These are phyloP conservation scores for Molorchus minor DNA, from an alignment of 2,888 invertebrate species.

Conservation along the genomic window DNA sequence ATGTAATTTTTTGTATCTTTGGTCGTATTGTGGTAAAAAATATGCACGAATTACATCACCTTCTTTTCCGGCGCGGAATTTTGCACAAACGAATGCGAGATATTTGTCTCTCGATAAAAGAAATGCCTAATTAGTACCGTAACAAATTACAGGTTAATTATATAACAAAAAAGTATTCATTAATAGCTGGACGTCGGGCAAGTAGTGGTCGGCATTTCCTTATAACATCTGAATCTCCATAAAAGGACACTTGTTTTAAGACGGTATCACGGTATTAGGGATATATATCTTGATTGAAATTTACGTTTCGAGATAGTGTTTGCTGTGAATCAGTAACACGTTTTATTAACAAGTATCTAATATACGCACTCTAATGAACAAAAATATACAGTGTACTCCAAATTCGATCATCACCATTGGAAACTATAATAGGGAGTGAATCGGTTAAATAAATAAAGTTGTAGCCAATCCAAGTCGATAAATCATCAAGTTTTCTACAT, in stretches of 20 bases:
- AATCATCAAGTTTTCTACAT: too few species aligned
- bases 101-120: background rate
- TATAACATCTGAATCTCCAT: constrained; percentile 1
- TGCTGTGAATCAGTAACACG: background rate
- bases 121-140: background rate
- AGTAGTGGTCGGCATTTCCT: background rate
- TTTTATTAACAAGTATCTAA: background rate
- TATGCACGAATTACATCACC: background rate
- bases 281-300: constrained; percentile 17
- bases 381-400: too few species aligned
- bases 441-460: too few species aligned
- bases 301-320: constrained; percentile 12
- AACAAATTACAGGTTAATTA: constrained; percentile 4
- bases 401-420: too few species aligned
- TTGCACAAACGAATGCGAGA: background rate
- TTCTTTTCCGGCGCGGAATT: background rate
- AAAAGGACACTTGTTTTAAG: constrained; percentile 15
- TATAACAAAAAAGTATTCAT: constrained; percentile 8
- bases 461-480: too few species aligned
- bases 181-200: background rate
- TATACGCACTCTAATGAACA: too few species aligned
- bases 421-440: too few species aligned
- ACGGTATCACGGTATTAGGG: constrained; percentile 19
- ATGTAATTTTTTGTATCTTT: too few species aligned
- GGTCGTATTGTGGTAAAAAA: too few species aligned